Conservation (phyloP, 2,797 vertebrate genomes). For the Adelosebastes latens region DNA sequence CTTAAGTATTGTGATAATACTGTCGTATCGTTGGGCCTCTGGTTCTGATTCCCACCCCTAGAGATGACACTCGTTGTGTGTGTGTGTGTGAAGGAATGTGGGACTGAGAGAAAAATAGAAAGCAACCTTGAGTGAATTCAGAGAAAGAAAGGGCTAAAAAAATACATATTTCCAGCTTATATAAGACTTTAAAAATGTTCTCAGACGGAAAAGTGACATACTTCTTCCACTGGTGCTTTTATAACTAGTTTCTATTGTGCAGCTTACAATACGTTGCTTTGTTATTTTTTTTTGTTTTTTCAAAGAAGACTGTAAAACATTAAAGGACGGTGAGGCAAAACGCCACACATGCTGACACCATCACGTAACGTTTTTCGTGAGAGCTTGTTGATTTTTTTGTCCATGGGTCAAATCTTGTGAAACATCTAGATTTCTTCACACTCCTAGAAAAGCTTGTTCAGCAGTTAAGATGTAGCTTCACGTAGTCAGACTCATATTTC, state of each 20-base stretch:
- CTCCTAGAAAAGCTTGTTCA: conserved; percentile 36
- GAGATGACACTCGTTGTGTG: no score
- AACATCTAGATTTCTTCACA: conserved; percentile 49
- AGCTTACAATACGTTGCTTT: background rate
- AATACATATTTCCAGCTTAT: background rate
- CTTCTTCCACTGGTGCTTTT: conserved; percentile 21
- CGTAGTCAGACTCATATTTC: background rate
- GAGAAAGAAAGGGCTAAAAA: background rate
- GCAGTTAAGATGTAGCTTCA: conserved; percentile 16
- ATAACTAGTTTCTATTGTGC: background rate
- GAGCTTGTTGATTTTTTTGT: background rate
- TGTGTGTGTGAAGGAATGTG: background rate
- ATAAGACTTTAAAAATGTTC: conserved; percentile 12
- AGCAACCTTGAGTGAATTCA: background rate
- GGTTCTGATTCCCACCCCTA: no score
- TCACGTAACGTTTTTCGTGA: background rate
- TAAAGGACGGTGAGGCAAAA: background rate
- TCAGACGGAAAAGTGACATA: background rate
- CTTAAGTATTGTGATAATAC: no score
- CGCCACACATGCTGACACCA: background rate
- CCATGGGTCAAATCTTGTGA: conserved; percentile 24
- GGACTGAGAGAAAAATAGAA: background rate
- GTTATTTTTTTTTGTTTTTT: background rate
- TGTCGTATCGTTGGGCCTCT: no score
- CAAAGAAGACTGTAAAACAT: background rate